A percentile compares a stretch with the other conserved stretches of the same genome.
These are phyloP conservation scores for Pachypanchax playfairii DNA, from an alignment of 2,113 vertebrate species.

Conservation along the genomic window DNA sequence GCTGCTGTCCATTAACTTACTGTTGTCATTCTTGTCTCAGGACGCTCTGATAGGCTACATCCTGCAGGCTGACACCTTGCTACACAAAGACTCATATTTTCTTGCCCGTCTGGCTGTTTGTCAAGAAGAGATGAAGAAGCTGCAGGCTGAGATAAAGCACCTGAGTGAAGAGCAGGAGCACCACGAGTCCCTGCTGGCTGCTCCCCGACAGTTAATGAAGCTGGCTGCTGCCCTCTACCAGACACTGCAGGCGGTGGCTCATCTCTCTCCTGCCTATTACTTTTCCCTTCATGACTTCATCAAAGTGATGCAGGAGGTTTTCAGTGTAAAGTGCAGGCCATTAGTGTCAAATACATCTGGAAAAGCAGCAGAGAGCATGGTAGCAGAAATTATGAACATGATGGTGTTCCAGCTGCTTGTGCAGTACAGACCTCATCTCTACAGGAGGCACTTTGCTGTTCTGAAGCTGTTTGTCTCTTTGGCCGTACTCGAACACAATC, in stretches of 20 bases:
- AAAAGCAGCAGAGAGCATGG: slow-evolving; percentile 29
- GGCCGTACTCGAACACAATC: slow-evolving; percentile 64
- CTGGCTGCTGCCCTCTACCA: slow-evolving; percentile 72
- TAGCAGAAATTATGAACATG: slow-evolving; percentile 67
- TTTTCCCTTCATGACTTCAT: slow-evolving; percentile 74
- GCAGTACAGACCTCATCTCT: slow-evolving; percentile 72
- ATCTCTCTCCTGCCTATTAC: slow-evolving; percentile 78
- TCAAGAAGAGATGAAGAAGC: slow-evolving; percentile 60
- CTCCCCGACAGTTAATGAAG: slow-evolving; percentile 48
- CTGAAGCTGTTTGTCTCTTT: slow-evolving; percentile 78
- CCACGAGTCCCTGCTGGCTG: slow-evolving; percentile 46
- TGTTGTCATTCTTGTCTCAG: slow-evolving; percentile 47
- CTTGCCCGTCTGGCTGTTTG: slow-evolving; percentile 46
- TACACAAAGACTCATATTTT: slow-evolving; percentile 66
- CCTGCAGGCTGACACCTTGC: slow-evolving; percentile 40
- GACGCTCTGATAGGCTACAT: slow-evolving; percentile 72
- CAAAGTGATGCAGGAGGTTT: slow-evolving; percentile 42
- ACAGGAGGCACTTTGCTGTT: slow-evolving; percentile 63
- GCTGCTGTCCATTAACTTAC: slow-evolving; percentile 6
- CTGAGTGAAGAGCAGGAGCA: slow-evolving; percentile 58
- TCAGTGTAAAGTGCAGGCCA: slow-evolving; percentile 41
- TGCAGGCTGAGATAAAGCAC: slow-evolving; percentile 56
- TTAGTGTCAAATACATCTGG: slow-evolving; percentile 18
- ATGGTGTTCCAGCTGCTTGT: slow-evolving; percentile 72
- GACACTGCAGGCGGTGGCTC: slow-evolving; percentile 77